Base-by-base conservation (phyloP, 37 sponge, comb jelly and placozoan genomes). In the Corticium candelabrum region DNA sequence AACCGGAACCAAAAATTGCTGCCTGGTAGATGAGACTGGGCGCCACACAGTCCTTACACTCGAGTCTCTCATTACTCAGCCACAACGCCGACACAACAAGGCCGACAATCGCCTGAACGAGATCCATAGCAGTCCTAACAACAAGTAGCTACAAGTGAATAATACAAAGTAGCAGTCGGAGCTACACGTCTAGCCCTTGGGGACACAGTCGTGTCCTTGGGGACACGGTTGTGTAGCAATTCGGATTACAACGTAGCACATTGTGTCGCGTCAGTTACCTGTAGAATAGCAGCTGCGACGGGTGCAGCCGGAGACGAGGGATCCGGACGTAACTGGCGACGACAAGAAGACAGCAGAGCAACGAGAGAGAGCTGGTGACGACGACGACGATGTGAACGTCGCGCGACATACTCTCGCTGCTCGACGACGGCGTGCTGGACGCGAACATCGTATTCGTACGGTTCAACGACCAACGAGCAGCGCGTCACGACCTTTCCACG, bases 211-310 rank as follows among this genome's bases (percentile, higher is more conserved):
- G n/a, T n/a, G n/a, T n/a, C n/a, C n/a, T n/a, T n/a, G n/a, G n/a
- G n/a, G n/a, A n/a, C n/a, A n/a, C n/a, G n/a, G n/a, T n/a, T n/a
- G n/a, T n/a, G n/a, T n/a, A n/a, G n/a, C n/a, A n/a, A n/a, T n/a
- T n/a, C n/a, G n/a, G n/a, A n/a, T n/a, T n/a, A n/a, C n/a, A n/a
- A n/a, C n/a, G n/a, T n/a, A n/a, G n/a, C n/a, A n/a, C n/a, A n/a
- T n/a, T n/a, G n/a, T n/a, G n/a, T n/a, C n/a, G n/a, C 62, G 15
- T 50, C 62, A 27, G 35, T 74, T 29, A 93, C 93, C 93, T 84
- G 68, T 40, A 76, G 3, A 93, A 74, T 11, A 93, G 82, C 1
- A 89, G 81, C 38, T 68, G 40, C 1, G 87, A 76, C n/a, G 87
- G 84, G 36, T 81, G 76, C 37, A 87, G 72, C 0, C 85, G 50